Percentiles rank a stretch among this genome's conserved stretches.
Evolutionary conservation across 2,888 invertebrate genomes (phyloP).

Genomic region (Protonemura montana): DNA sequence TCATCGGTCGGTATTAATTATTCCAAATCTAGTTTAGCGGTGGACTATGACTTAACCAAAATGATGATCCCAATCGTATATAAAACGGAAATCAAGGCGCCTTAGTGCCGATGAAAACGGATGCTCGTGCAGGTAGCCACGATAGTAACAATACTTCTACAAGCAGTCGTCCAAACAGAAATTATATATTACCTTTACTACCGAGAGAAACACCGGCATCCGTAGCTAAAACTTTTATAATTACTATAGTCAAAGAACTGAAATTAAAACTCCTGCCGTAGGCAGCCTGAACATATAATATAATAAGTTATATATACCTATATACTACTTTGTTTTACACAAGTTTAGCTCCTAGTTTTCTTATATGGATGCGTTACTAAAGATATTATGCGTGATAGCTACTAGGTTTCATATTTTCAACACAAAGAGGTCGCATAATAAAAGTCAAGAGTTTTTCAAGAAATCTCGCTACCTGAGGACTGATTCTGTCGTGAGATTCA

Average conservation of each 20-base stretch:
- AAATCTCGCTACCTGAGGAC: neutral
- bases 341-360: neutral
- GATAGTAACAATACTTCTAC: neutral
- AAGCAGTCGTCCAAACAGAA: neutral
- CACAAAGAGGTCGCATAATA: neutral
- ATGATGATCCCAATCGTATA: no score
- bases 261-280: neutral
- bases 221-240: neutral
- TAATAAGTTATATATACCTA: neutral
- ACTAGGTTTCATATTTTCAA: neutral
- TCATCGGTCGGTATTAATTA: no score
- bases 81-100: no score
- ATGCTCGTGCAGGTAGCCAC: neutral
- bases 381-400: neutral
- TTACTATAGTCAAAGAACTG: neutral
- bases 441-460: neutral
- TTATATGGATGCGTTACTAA: neutral
- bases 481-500: neutral
- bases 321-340: neutral
- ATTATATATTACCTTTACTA: neutral
- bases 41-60: no score
- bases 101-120: neutral
- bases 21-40: no score
- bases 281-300: neutral
- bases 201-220: neutral